A percentile compares a stretch with the other conserved stretches of the same genome.
Evolutionary conservation across 1,140 invertebrate species (phyloP).

Genomic region (Lepidurus packardi): DNA sequence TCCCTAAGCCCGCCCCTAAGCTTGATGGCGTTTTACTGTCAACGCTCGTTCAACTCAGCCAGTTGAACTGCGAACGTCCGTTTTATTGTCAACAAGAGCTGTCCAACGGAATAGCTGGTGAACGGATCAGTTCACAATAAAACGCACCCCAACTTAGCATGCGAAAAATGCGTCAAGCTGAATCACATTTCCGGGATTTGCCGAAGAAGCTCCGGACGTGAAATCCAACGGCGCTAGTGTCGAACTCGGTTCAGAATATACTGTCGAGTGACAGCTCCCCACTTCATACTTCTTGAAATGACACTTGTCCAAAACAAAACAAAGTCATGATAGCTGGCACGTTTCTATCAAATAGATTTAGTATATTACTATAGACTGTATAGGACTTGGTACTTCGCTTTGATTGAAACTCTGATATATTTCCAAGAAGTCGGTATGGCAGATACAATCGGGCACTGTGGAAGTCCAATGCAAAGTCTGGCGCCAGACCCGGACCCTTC

Average conservation of each 20-base stretch:
- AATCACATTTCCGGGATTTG: too few species aligned
- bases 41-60: too few species aligned
- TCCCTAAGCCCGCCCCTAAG: too few species aligned
- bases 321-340: background rate
- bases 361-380: background rate
- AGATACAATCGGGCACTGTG: background rate
- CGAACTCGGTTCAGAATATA: background rate
- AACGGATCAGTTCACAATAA: too few species aligned
- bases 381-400: background rate
- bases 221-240: too few species aligned
- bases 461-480: constrained; percentile 44
- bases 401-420: background rate
- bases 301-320: constrained; percentile 13
- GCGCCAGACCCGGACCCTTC: constrained; percentile 5
- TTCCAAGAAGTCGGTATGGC: background rate
- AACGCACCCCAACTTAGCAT: too few species aligned
- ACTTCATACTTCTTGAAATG: background rate
- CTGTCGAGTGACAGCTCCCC: background rate
- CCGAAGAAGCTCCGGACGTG: too few species aligned
- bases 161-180: too few species aligned
- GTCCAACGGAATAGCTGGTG: too few species aligned
- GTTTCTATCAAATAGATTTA: background rate
- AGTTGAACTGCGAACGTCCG: too few species aligned
- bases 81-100: too few species aligned
- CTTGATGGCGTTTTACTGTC: too few species aligned